Evolutionary conservation across 2,888 invertebrate genomes (phyloP).

Genomic region (Copidosoma aretas): DNA sequence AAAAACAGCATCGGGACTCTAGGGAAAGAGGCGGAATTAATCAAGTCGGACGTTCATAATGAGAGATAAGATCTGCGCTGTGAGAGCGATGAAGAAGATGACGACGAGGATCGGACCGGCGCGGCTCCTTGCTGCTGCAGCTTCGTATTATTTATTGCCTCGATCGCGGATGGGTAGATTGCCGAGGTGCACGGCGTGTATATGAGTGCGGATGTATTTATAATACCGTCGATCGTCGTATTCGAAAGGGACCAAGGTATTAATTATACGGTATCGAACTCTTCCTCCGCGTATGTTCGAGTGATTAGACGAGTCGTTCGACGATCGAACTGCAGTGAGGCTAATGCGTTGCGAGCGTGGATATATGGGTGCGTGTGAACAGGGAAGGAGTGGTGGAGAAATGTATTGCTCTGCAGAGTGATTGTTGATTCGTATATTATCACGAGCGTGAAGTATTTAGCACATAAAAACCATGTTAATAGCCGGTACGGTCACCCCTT

Average conservation of each 20-base stretch:
- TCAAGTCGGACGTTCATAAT: slow-evolving; percentile 34
- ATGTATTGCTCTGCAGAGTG: too few relatives aligned
- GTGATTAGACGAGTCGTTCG: too few relatives aligned
- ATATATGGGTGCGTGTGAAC: too few relatives aligned
- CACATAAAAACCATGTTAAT: too few relatives aligned
- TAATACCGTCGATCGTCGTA: too few relatives aligned
- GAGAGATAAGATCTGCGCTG: slow-evolving; percentile 30
- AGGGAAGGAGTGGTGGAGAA: too few relatives aligned
- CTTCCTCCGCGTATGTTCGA: too few relatives aligned
- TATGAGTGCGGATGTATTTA: neutral
- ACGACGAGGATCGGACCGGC: neutral
- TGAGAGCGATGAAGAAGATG: neutral
- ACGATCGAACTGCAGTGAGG: too few relatives aligned
- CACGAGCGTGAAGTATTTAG: too few relatives aligned
- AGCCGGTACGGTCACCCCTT: too few relatives aligned
- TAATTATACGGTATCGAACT: slow-evolving; percentile 13
- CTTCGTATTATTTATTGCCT: slow-evolving; percentile 34
- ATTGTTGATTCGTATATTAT: too few relatives aligned
- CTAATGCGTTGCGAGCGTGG: too few relatives aligned
- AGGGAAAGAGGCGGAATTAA: slow-evolving; percentile 26
- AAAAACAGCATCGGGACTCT: slow-evolving; percentile 7
- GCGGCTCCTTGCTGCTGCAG: neutral
- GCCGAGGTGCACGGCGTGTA: slow-evolving; percentile 21
- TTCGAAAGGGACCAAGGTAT: slow-evolving; percentile 24
- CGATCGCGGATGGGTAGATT: slow-evolving; percentile 37